Evolutionary conservation across 2,113 vertebrate species (phyloP).

Genomic region (Petrocephalus zakoni): DNA sequence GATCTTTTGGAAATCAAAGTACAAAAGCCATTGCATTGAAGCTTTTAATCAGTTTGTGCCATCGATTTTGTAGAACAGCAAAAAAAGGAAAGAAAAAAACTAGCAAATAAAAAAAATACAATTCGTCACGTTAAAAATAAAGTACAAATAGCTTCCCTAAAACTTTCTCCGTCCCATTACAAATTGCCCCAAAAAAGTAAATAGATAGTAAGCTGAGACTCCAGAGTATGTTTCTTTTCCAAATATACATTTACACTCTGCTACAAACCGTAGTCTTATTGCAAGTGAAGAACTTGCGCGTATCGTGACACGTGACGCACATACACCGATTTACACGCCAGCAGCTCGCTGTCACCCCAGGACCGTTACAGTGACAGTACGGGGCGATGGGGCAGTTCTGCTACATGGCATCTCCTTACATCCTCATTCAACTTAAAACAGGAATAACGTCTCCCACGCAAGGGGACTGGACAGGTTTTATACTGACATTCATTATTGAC

Average conservation of each 20-base stretch:
- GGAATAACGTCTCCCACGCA: neutral
- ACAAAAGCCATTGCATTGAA: conserved; percentile 37
- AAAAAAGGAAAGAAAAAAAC: conserved; percentile 5
- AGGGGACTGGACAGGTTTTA: neutral
- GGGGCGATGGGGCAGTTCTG: neutral
- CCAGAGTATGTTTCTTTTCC: conserved; percentile 20
- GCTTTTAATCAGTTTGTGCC: conserved; percentile 10
- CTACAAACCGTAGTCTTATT: conserved; percentile 36
- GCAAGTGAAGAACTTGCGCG: conserved; percentile 1
- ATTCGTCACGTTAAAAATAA: neutral
- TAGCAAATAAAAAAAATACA: neutral
- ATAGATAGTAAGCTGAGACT: neutral
- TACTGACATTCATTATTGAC: neutral
- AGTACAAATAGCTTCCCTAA: conserved; percentile 27
- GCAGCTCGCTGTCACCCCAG: conserved; percentile 22
- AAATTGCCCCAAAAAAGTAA: neutral
- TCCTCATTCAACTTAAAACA: neutral
- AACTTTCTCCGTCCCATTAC: neutral
- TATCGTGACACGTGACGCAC: neutral
- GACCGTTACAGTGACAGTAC: neutral
- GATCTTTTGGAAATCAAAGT: conserved; percentile 39
- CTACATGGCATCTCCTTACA: neutral
- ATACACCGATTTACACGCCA: conserved; percentile 40
- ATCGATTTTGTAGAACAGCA: conserved; percentile 22
- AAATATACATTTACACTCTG: conserved; percentile 19